phyloP scores from a whole-genome alignment of 2,797 vertebrate species.

The Distichodus sexfasciatus region DNA sequence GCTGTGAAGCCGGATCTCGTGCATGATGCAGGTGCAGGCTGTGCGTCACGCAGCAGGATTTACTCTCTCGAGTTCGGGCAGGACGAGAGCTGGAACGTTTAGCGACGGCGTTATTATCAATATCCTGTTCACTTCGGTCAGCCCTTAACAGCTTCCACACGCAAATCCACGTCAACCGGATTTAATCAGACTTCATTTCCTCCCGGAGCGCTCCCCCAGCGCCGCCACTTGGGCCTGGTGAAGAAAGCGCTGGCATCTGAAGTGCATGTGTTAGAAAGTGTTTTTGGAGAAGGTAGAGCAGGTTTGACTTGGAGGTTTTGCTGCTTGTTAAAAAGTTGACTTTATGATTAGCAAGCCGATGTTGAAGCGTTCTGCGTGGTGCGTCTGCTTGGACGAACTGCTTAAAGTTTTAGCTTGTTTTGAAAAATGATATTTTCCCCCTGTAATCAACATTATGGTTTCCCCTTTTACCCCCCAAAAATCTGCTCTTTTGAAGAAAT shows the following conservation, averaged over 20 bases:
- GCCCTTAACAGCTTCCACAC: constrained; percentile 7
- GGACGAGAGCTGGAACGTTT: constrained; percentile 43
- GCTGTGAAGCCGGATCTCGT: too few species aligned
- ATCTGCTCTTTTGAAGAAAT: too few species aligned
- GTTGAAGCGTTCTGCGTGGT: too few species aligned
- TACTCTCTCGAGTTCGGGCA: constrained; percentile 34
- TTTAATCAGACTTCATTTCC: constrained; percentile 51
- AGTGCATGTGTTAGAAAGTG: constrained; percentile 24
- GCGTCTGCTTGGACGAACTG: too few species aligned
- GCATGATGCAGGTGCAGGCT: constrained; percentile 31
- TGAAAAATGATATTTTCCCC: too few species aligned
- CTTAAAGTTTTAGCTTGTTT: too few species aligned
- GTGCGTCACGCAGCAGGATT: constrained; percentile 32
- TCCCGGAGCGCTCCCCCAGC: constrained; percentile 5
- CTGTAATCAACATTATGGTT: too few species aligned
- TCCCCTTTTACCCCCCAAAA: too few species aligned
- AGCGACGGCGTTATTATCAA: constrained; percentile 47
- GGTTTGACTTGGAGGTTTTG: constrained; percentile 6
- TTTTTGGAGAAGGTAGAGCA: constrained; percentile 9
- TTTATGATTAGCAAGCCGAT: constrained; percentile 6
- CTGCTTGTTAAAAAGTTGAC: neutral
- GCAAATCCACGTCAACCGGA: constrained; percentile 27
- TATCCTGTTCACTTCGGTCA: constrained; percentile 34
- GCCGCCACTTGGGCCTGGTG: constrained; percentile 11
- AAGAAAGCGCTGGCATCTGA: neutral